phyloP scores from a whole-genome alignment of 2,113 vertebrate genomes.

The Pteronura brasiliensis region DNA sequence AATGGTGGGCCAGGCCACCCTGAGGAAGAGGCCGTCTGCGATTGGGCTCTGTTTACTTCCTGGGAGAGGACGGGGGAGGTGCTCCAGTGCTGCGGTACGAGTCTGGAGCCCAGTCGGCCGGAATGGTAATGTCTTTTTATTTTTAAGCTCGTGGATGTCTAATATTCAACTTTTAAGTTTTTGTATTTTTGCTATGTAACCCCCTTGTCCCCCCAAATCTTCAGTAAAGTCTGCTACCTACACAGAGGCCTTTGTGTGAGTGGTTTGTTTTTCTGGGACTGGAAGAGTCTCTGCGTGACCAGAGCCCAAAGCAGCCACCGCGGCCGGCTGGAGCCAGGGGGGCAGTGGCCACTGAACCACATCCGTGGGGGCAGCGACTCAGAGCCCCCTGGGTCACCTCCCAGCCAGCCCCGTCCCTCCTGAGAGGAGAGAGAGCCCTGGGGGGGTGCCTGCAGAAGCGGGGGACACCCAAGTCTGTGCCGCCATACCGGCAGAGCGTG shows the following conservation, averaged over 20 bases:
- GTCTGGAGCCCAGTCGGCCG: not conserved
- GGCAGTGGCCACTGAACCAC: fast-evolving
- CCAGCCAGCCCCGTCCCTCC: not conserved
- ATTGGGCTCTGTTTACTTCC: not conserved
- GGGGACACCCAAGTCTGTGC: not conserved
- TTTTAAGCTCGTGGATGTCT: not conserved
- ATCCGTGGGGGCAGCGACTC: fast-evolving
- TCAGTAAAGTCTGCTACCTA: constrained; percentile 63
- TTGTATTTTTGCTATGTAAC: constrained; percentile 70
- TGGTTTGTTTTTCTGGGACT: constrained; percentile 12
- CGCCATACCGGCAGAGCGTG: fast-evolving
- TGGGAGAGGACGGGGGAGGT: not conserved
- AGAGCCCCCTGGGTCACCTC: fast-evolving
- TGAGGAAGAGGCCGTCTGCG: not conserved
- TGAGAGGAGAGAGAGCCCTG: not conserved
- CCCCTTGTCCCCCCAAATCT: not conserved
- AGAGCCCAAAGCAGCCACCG: too few relatives aligned
- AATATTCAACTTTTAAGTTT: not conserved
- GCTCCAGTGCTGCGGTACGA: fast-evolving
- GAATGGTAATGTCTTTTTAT: not conserved
- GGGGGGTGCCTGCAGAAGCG: fast-evolving
- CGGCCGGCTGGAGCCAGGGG: too few relatives aligned
- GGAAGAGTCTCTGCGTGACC: too few relatives aligned
- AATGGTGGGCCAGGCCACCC: not conserved
- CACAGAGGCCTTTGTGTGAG: not conserved